Evolutionary conservation across 2,888 invertebrate genomes (phyloP).

Genomic region (Himalopsyche tibetana): DNA sequence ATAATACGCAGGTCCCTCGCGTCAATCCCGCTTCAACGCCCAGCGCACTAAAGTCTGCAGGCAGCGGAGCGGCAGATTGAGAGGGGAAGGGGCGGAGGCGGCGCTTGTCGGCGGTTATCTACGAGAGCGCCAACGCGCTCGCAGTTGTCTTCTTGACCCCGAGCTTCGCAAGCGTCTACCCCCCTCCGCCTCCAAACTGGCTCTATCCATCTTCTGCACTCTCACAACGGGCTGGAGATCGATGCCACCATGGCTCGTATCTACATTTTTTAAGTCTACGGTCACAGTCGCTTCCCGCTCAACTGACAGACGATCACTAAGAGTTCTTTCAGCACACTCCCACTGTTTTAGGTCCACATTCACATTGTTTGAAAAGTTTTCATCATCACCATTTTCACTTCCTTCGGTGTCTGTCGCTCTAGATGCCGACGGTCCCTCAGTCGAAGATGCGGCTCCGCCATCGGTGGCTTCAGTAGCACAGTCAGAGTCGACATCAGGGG

Average conservation of each 20-base stretch:
- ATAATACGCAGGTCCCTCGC: slow-evolving; percentile 48
- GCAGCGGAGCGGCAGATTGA: slow-evolving; percentile 61
- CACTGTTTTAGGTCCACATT: slow-evolving; percentile 65
- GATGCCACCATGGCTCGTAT: slow-evolving; percentile 64
- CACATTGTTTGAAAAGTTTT: slow-evolving; percentile 67
- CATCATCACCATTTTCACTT: slow-evolving; percentile 67
- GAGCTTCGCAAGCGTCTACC: slow-evolving; percentile 66
- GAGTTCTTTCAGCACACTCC: slow-evolving; percentile 49
- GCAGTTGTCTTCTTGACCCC: slow-evolving; percentile 57
- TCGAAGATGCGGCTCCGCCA: slow-evolving; percentile 61
- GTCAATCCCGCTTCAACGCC: slow-evolving; percentile 48
- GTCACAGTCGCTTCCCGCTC: slow-evolving; percentile 24
- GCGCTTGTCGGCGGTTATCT: slow-evolving; percentile 40
- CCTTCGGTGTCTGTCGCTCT: slow-evolving; percentile 70
- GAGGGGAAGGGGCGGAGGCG: slow-evolving; percentile 69
- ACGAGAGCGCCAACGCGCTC: slow-evolving; percentile 43
- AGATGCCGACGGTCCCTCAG: slow-evolving; percentile 57
- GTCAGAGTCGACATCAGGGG: slow-evolving; percentile 50
- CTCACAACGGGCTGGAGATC: slow-evolving; percentile 82
- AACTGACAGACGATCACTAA: slow-evolving; percentile 43
- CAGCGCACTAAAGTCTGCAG: slow-evolving; percentile 56
- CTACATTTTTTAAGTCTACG: slow-evolving; percentile 24
- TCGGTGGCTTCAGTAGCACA: slow-evolving; percentile 66
- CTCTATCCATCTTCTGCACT: slow-evolving; percentile 79
- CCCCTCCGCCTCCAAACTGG: slow-evolving; percentile 24